Base-by-base conservation (phyloP, 2,797 vertebrate species). In the Gymnocypris eckloni region DNA sequence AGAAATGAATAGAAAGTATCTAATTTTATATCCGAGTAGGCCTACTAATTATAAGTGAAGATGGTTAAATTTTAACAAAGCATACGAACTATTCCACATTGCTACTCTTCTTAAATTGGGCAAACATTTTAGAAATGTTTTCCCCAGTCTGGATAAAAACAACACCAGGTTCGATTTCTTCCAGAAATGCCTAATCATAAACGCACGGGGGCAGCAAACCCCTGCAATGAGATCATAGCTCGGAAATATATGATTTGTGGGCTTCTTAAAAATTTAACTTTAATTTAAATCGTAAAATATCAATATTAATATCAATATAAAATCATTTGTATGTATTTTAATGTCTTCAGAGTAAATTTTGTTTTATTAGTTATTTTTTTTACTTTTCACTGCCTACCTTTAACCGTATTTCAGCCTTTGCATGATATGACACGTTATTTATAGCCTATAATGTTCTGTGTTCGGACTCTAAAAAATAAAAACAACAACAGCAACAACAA, bases 141-240 rank as follows among this genome's bases (percentile, higher is more conserved):
- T 15, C 6, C 73, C 8, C n/a, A 61, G 25, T 75, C 48, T 76
- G 2, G 8, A 76, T 37, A 13, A 25, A 72, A 43, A 43, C 18
- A 13, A 6, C 20, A 25, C 20, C 43, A 28, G n/a, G 16, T 33
- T 18, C 12, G 1, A 33, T 64, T 25, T 12, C 5, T 12, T 16
- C 25, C 15, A 66, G 59, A 79, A 45, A 79, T 64, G 3, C 59
- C 25, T 33, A 66, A 66, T 15, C 16, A 33, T 13, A 22, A 66
- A 66, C 59, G 6, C 78, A 33, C 11, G 78, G 43, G 41, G 78
- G 59, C 41, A 66, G 78, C 78, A 66, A 80, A 80, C n/a, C 59
- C 15, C 78, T 48, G 5, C 41, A 79, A 25, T 45, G 2, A 22
- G 12, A 25, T 2, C 4, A n/a, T 2, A 6, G 28, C n/a, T 50